Evolutionary conservation across 2,797 vertebrate species (phyloP), one percentile per base, ranked within the genome.

Genomic region (Centroberyx gerrardi): DNA sequence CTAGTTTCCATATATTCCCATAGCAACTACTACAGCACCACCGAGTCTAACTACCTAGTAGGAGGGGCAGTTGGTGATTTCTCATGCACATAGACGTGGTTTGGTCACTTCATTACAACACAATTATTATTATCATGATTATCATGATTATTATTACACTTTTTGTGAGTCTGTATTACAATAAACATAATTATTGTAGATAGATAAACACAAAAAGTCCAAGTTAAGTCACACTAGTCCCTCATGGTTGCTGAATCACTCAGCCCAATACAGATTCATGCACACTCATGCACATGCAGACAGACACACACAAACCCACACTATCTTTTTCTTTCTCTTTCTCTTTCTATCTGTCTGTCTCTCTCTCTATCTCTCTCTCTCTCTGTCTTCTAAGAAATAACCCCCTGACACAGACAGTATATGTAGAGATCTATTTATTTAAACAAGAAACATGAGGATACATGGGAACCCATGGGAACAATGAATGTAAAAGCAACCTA

Each of bases 221-320:
- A 8, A 8, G 22, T 33, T 31, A 12, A 36, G 61, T 22, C 65
- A 54, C 53, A 44, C 53, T 49, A 28, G 38, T 62, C 51, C 55
- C 33, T 74, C 33, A 22, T 53, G 71, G 67, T 8, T 72, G 31
- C 56, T 70, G 66, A 87, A 72, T 62, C 69, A 61, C 52, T 60
- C 42, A 9, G 38, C 9, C 38, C 38, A 40, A 61, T 51, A 70
- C 14, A 48, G 40, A 48, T 59, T 33, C 7, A 13, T 22, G 53
- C 52, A 52, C 29, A n/a, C 33, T 22, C 33, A 54, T 0, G 8
- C n/a, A 53, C 14, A 13, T 18, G 15, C 61, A 56, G n/a, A 53
- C 44, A 74, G 55, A 61, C 14, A 7, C 28, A 59, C 44, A 80
- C 46, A 66, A 62, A 78, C 56, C 48, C 48, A 68, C 52, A 29